Conservation (phyloP, 2,888 invertebrate species). For the Brachyptera risi region DNA sequence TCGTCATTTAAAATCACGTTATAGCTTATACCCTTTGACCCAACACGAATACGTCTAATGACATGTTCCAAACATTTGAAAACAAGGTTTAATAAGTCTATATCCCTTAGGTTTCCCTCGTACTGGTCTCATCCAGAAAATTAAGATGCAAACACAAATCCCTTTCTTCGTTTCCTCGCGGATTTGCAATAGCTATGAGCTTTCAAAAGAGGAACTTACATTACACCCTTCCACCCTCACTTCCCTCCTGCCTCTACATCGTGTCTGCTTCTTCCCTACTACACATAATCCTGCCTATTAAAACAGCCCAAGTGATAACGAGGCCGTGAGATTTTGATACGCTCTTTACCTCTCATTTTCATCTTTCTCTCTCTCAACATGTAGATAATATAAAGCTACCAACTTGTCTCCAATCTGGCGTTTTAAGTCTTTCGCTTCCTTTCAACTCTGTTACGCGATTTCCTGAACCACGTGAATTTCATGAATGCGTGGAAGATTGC, state of each 20-base stretch:
- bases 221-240: conserved; percentile 20
- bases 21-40: conserved; percentile 4
- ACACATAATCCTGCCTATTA: conserved; percentile 33
- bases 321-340: conserved; percentile 19
- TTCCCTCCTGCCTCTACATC: conserved; percentile 7
- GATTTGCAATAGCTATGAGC: conserved; percentile 28
- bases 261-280: conserved; percentile 19
- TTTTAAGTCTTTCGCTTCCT: conserved; percentile 6
- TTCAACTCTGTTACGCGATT: not conserved
- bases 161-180: conserved; percentile 26
- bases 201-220: conserved; percentile 28
- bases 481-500: no score
- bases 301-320: conserved; percentile 32
- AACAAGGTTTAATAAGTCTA: not conserved
- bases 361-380: conserved; percentile 6
- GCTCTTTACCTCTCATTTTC: not conserved
- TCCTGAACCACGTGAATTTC: no score
- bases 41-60: not conserved
- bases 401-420: conserved; percentile 30
- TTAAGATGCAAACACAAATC: conserved; percentile 32
- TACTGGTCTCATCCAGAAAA: conserved; percentile 30
- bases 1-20: conserved; percentile 8
- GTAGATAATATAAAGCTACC: conserved; percentile 30
- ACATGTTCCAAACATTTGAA: not conserved
- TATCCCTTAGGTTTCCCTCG: conserved; percentile 23